phyloP scores from a whole-genome alignment of 2,888 invertebrate genomes.

The Sialis fuliginosa region DNA sequence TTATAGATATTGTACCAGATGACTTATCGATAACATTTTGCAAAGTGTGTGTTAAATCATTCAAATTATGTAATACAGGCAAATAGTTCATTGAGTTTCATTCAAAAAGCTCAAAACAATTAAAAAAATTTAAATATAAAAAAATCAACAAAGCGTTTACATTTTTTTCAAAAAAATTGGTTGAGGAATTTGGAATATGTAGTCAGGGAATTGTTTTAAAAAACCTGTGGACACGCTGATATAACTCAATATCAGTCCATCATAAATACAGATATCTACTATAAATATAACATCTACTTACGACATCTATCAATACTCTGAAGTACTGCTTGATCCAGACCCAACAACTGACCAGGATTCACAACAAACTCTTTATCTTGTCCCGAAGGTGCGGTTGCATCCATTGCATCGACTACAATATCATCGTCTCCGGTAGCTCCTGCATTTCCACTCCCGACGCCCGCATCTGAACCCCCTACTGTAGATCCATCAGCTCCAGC shows the following conservation, averaged over 20 bases:
- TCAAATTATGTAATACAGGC: too few relatives aligned
- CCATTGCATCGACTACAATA: slow-evolving; percentile 49
- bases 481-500: slow-evolving; percentile 27
- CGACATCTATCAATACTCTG: slow-evolving; percentile 83
- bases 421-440: slow-evolving; percentile 37
- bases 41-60: too few relatives aligned
- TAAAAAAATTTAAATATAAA: neutral
- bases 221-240: too few relatives aligned
- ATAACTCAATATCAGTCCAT: too few relatives aligned
- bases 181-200: too few relatives aligned
- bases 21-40: too few relatives aligned
- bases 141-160: too few relatives aligned
- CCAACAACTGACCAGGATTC: slow-evolving; percentile 62
- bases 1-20: neutral
- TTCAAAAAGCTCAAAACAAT: neutral
- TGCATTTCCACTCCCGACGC: slow-evolving; percentile 26
- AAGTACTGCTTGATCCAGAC: slow-evolving; percentile 78
- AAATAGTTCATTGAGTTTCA: too few relatives aligned
- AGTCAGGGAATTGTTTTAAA: too few relatives aligned
- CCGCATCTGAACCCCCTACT: slow-evolving; percentile 26
- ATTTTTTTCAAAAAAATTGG: too few relatives aligned
- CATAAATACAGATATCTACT: neutral
- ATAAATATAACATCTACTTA: slow-evolving; percentile 22
- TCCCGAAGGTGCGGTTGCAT: slow-evolving; percentile 19
- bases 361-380: slow-evolving; percentile 44